Conservation (phyloP, 2,113 vertebrate genomes). For the Melanocharis versteri region DNA sequence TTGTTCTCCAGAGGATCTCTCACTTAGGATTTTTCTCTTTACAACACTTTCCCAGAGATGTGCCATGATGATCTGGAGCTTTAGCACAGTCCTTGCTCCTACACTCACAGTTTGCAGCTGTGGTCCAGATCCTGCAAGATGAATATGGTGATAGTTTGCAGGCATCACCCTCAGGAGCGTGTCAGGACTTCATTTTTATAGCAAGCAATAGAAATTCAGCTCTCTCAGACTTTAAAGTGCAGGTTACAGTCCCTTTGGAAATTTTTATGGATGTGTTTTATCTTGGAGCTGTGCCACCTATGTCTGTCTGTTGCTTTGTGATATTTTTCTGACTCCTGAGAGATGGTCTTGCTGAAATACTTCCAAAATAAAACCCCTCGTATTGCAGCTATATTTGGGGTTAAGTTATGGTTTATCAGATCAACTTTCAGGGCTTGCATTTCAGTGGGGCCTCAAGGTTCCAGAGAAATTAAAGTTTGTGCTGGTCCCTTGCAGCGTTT, state of each 20-base stretch:
- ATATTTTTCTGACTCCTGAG: background rate
- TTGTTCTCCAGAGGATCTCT: background rate
- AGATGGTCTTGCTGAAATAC: background rate
- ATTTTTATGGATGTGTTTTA: background rate
- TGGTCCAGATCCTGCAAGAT: background rate
- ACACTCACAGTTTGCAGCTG: background rate
- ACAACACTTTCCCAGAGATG: background rate
- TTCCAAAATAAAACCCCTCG: background rate
- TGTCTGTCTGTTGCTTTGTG: background rate
- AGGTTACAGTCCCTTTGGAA: background rate
- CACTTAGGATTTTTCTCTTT: background rate
- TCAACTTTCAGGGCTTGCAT: background rate
- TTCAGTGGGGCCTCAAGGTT: background rate
- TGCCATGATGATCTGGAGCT: background rate
- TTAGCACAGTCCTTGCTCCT: background rate
- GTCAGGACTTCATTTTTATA: background rate
- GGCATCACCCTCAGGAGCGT: background rate
- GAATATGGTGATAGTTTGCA: background rate
- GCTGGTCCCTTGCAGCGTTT: background rate
- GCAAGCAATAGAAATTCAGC: background rate
- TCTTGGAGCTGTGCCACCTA: slow-evolving; percentile 11
- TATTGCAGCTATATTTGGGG: background rate
- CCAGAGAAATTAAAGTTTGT: background rate
- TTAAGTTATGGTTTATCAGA: slow-evolving; percentile 34
- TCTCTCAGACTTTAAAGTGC: background rate